phyloP scores from a whole-genome alignment of 2,888 invertebrate genomes.

The Panzeria rudis region DNA sequence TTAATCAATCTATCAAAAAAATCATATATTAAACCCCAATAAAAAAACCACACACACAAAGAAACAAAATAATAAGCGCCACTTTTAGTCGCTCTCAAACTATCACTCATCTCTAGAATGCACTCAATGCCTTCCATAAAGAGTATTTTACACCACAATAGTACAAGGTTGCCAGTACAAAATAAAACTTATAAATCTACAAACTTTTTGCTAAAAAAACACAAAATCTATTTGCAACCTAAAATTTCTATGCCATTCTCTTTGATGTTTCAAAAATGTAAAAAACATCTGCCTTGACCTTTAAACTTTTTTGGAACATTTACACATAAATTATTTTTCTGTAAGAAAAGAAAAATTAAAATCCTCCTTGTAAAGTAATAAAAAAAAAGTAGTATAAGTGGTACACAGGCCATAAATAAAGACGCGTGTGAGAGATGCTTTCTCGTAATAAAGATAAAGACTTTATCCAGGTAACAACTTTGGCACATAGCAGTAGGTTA shows the following conservation, averaged over 20 bases:
- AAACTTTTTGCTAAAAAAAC: conserved; percentile 37
- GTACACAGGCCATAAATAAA: conserved; percentile 33
- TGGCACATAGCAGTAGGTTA: neutral
- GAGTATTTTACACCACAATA: neutral
- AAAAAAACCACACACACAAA: neutral
- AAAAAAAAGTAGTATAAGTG: conserved; percentile 1
- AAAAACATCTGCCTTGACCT: conserved; percentile 55
- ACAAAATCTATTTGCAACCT: conserved; percentile 45
- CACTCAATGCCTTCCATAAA: neutral
- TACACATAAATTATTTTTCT: conserved; percentile 35
- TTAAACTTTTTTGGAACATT: conserved; percentile 11
- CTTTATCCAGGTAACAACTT: conserved; percentile 52
- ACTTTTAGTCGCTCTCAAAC: conserved; percentile 15
- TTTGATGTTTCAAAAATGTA: neutral
- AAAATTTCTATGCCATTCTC: neutral
- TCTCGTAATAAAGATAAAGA: neutral
- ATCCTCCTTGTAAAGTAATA: conserved; percentile 50
- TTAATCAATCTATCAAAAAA: conserved; percentile 18
- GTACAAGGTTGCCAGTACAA: conserved; percentile 48
- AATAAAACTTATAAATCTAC: neutral
- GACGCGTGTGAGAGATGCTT: conserved; percentile 60
- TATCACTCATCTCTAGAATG: neutral
- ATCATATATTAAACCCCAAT: neutral
- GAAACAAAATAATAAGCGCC: conserved; percentile 28
- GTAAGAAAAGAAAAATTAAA: neutral